A percentile compares a stretch with the other conserved stretches of the same genome.
Conservation (phyloP, 2,888 invertebrate species). For the Cheilosia scutellata region DNA sequence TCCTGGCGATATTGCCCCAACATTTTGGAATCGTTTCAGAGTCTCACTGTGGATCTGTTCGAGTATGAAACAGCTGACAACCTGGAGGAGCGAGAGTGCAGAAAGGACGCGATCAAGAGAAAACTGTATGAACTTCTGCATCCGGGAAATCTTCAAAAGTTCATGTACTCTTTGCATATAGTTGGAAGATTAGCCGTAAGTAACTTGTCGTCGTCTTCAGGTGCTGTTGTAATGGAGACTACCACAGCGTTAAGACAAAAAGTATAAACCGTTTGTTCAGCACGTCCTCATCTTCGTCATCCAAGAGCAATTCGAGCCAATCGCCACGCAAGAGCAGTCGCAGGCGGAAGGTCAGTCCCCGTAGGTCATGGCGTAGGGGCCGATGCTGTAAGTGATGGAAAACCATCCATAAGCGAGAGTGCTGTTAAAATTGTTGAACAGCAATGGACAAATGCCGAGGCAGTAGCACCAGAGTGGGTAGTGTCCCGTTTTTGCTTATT, state of each 20-base stretch:
- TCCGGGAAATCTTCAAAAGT: slow-evolving; percentile 95
- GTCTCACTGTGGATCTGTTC: too few species aligned
- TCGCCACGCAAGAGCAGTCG: slow-evolving; percentile 65
- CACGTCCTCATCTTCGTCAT: too few species aligned
- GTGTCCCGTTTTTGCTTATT: too few species aligned
- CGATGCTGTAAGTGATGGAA: slow-evolving; percentile 75
- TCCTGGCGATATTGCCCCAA: too few species aligned
- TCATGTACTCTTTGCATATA: slow-evolving; percentile 97
- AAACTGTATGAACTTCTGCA: slow-evolving; percentile 90
- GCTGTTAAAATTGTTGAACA: slow-evolving; percentile 33
- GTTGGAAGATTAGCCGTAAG: slow-evolving; percentile 89
- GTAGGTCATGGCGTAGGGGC: slow-evolving; percentile 60
- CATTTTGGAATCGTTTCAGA: too few species aligned
- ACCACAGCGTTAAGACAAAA: slow-evolving; percentile 42
- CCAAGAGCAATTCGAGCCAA: too few species aligned
- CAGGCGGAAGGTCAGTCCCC: slow-evolving; percentile 61
- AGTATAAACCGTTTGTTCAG: too few species aligned
- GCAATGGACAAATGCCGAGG: slow-evolving; percentile 10
- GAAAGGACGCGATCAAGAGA: slow-evolving; percentile 82
- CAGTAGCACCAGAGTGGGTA: slow-evolving; percentile 26
- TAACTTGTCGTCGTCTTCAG: slow-evolving; percentile 78
- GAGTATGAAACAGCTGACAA: too few species aligned
- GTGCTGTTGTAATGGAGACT: slow-evolving; percentile 64
- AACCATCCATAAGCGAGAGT: slow-evolving; percentile 37
- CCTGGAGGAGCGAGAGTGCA: slow-evolving; percentile 80